phyloP scores from a whole-genome alignment of 2,888 invertebrate genomes.

The Sisyra terminalis region DNA sequence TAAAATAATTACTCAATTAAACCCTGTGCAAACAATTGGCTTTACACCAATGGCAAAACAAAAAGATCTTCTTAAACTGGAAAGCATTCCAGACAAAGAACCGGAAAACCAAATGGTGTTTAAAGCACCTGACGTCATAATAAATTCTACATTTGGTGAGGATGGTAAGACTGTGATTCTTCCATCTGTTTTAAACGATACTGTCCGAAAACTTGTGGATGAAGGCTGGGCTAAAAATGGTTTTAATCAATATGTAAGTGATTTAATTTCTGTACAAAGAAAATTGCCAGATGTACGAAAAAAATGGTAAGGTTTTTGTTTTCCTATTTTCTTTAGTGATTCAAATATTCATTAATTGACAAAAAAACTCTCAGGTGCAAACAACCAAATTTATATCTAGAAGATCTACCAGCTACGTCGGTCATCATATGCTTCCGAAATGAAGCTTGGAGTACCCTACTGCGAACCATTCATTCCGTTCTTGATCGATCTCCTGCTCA shows the following conservation, averaged over 20 bases:
- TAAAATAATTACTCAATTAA: too few species aligned
- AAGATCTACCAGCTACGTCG: slow-evolving; percentile 66
- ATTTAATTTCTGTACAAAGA: slow-evolving; percentile 89
- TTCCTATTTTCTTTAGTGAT: too few species aligned
- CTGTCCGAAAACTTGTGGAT: slow-evolving; percentile 75
- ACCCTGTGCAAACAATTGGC: too few species aligned
- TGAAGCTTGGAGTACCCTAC: slow-evolving; percentile 94
- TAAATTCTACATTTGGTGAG: slow-evolving; percentile 40
- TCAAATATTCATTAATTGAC: too few species aligned
- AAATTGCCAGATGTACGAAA: slow-evolving; percentile 88
- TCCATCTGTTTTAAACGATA: slow-evolving; percentile 70
- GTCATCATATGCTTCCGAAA: slow-evolving; percentile 97
- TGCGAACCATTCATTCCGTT: slow-evolving; percentile 92
- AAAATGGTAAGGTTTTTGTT: slow-evolving; percentile 72
- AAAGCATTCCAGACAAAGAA: too few species aligned
- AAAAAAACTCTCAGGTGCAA: too few species aligned
- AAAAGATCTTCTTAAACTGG: too few species aligned
- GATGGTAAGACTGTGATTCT: slow-evolving; percentile 83
- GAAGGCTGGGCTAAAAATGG: slow-evolving; percentile 97
- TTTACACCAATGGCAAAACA: too few species aligned
- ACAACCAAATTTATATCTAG: slow-evolving; percentile 46
- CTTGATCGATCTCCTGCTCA: slow-evolving; percentile 82
- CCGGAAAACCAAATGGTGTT: too few species aligned
- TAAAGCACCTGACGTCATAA: too few species aligned
- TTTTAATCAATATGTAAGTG: slow-evolving; percentile 97